Percentiles rank a stretch among this genome's conserved stretches.
These are phyloP conservation scores for Embidobia sp. DNA, from an alignment of 2,888 invertebrate species.

Conservation along the genomic window DNA sequence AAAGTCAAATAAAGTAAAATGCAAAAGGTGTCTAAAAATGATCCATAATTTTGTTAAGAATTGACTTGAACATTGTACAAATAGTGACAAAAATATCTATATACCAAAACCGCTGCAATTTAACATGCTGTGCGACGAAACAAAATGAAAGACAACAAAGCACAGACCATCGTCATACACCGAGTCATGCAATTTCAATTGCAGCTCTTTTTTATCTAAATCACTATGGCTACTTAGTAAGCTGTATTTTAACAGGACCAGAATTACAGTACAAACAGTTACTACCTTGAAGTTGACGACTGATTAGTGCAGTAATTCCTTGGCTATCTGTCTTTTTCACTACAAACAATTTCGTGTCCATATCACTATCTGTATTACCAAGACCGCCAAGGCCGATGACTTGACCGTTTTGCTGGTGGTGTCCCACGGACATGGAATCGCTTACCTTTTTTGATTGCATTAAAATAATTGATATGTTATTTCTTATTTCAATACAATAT, in stretches of 20 bases:
- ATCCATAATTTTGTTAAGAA: too few relatives aligned
- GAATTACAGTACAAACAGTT: not conserved
- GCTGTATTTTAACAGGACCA: not conserved
- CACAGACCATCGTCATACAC: conserved; percentile 33
- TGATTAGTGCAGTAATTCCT: conserved; percentile 89
- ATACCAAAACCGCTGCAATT: too few relatives aligned
- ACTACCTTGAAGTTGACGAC: conserved; percentile 89
- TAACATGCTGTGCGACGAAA: too few relatives aligned
- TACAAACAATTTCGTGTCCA: conserved; percentile 89
- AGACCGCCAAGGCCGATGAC: conserved; percentile 81
- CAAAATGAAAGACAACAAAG: too few relatives aligned
- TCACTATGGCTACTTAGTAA: conserved; percentile 54
- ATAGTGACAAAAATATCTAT: too few relatives aligned
- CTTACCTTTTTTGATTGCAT: too few relatives aligned
- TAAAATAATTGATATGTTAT: too few relatives aligned
- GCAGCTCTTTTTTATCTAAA: conserved; percentile 52
- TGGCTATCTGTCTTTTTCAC: conserved; percentile 90
- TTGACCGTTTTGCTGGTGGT: conserved; percentile 85
- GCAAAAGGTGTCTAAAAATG: too few relatives aligned
- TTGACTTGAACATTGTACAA: too few relatives aligned
- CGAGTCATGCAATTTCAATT: conserved; percentile 34
- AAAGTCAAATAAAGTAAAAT: too few relatives aligned
- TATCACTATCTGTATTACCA: conserved; percentile 81
- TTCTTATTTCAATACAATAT: too few relatives aligned
- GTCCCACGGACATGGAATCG: conserved; percentile 90